phyloP scores from a whole-genome alignment of 2,113 vertebrate genomes.

The Equus przewalskii region DNA sequence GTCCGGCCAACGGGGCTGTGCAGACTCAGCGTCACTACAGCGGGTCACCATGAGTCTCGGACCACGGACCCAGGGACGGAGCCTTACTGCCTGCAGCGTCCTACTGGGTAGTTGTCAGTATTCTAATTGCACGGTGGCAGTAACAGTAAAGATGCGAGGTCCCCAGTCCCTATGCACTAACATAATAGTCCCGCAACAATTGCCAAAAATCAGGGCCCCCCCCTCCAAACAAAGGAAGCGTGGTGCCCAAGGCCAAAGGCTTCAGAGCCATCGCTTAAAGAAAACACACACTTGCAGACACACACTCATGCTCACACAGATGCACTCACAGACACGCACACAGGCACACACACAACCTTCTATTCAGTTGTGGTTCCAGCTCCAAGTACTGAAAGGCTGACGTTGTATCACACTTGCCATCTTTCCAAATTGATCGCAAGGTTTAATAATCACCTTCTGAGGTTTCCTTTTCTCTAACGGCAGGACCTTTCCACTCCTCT shows the following conservation, averaged over 20 bases:
- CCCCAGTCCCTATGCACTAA: accelerated
- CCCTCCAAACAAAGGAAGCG: not conserved
- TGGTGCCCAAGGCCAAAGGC: accelerated
- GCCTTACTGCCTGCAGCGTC: not conserved
- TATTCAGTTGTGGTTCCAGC: not conserved
- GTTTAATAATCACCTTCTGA: not conserved
- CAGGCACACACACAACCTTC: too few relatives aligned
- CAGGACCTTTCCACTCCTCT: not conserved
- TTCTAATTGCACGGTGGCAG: too few relatives aligned
- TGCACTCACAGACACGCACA: not conserved
- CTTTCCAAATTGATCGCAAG: not conserved
- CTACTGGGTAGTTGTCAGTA: not conserved
- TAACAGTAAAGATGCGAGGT: not conserved
- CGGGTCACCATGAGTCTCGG: not conserved
- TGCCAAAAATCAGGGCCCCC: accelerated
- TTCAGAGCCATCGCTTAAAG: not conserved
- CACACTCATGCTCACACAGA: accelerated
- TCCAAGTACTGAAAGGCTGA: not conserved
- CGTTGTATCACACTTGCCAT: accelerated
- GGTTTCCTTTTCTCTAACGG: not conserved
- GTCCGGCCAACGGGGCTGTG: not conserved
- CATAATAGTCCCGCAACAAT: not conserved
- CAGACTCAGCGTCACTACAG: not conserved
- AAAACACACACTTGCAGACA: not conserved
- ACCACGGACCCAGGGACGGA: too few relatives aligned